Percentiles rank a stretch among this genome's conserved stretches.
These are phyloP conservation scores for Tenodera sinensis DNA, from an alignment of 2,888 invertebrate genomes.

Conservation along the genomic window DNA sequence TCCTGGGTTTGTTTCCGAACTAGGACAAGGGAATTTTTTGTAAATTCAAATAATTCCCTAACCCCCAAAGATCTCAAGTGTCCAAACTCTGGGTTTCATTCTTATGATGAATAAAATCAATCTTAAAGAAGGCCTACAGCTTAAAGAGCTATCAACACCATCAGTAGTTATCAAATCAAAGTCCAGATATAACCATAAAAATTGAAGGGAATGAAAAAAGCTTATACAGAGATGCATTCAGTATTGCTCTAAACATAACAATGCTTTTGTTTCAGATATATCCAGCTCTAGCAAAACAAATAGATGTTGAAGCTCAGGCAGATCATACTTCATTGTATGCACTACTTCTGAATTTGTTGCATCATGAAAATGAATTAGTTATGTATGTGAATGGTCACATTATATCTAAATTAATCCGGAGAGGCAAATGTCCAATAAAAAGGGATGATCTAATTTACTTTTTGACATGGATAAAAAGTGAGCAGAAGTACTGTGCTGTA, in stretches of 20 bases:
- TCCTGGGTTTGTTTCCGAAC: no score
- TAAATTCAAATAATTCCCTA: no score
- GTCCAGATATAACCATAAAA: no score
- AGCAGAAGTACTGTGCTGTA: background rate
- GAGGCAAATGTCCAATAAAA: background rate
- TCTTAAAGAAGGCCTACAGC: no score
- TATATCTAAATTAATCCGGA: background rate
- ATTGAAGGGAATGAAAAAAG: no score
- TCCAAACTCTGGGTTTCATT: no score
- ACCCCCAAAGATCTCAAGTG: no score
- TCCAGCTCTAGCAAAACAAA: background rate
- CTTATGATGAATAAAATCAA: no score
- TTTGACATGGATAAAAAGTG: background rate
- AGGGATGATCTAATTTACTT: background rate
- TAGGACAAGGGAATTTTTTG: no score
- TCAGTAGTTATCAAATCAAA: no score
- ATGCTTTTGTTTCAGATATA: background rate
- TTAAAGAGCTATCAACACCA: no score
- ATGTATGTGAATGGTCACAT: background rate
- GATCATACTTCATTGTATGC: background rate
- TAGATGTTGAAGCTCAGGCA: background rate
- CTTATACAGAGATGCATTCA: no score
- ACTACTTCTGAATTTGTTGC: background rate
- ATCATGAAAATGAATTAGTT: background rate
- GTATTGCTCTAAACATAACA: background rate